A percentile compares a stretch with the other conserved stretches of the same genome.
phyloP scores from a whole-genome alignment of 2,797 vertebrate species.

The Phylloscopus collybita region DNA sequence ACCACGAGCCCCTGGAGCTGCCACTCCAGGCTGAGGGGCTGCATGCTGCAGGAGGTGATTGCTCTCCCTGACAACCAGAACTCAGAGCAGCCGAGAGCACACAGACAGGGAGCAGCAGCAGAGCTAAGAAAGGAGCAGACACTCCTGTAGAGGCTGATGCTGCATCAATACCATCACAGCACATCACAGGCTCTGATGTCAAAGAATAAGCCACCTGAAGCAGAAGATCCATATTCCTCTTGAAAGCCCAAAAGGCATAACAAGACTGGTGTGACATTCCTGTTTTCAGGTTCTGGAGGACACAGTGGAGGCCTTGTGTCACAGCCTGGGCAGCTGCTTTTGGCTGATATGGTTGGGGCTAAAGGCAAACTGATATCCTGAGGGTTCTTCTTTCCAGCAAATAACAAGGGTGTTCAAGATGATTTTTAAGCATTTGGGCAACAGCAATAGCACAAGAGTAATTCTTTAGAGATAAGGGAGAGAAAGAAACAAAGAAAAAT shows the following conservation, averaged over 20 bases:
- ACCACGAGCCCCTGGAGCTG: accelerated
- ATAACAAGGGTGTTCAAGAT: background rate
- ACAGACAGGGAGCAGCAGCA: background rate
- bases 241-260: background rate
- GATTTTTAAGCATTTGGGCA: background rate
- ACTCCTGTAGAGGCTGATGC: background rate
- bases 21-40: accelerated
- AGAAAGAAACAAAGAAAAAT: background rate
- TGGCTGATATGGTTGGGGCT: background rate
- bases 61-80: accelerated
- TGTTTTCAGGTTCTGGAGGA: background rate
- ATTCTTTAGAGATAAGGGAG: background rate
- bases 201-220: background rate
- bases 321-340: background rate
- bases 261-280: accelerated
- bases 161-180: background rate
- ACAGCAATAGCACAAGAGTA: background rate
- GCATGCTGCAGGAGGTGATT: background rate
- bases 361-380: background rate
- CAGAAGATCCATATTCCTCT: background rate
- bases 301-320: background rate
- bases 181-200: background rate
- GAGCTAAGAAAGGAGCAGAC: background rate
- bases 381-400: background rate
- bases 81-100: background rate